Evolutionary conservation across 2,888 invertebrate genomes (phyloP).

Genomic region (Dryococelus australis): DNA sequence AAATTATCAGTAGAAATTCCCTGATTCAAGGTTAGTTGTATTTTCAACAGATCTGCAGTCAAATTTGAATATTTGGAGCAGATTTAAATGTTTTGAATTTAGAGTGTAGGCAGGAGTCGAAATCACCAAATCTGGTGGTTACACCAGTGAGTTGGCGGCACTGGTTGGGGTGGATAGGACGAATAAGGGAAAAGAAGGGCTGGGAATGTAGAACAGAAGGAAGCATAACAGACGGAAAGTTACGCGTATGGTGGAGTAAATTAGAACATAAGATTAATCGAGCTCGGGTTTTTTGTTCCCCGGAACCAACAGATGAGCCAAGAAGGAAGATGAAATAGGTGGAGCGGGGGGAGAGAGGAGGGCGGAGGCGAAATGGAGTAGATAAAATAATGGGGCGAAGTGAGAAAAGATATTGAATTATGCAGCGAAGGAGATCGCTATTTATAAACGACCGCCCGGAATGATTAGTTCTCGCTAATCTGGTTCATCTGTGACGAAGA

Average conservation of each 20-base stretch:
- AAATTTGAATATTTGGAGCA: no score
- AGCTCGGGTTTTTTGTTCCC: not conserved
- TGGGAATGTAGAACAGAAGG: no score
- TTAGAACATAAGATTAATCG: not conserved
- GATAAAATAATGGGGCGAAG: not conserved
- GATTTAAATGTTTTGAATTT: no score
- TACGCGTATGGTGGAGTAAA: not conserved
- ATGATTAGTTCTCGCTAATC: not conserved
- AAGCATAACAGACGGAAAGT: not conserved
- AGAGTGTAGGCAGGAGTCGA: no score
- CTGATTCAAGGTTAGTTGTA: no score
- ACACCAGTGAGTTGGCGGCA: no score
- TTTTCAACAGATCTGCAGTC: no score
- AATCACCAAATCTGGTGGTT: no score
- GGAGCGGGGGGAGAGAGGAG: not conserved
- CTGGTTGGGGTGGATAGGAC: no score
- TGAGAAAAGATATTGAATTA: slow-evolving; percentile 16
- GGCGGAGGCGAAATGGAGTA: not conserved
- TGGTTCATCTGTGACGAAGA: not conserved
- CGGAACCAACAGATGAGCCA: not conserved
- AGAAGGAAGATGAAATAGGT: not conserved
- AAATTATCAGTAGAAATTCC: no score
- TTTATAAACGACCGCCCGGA: not conserved
- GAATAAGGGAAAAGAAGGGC: no score
- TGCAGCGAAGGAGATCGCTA: not conserved